A percentile compares a stretch with the other conserved stretches of the same genome.
Evolutionary conservation across 2,797 vertebrate genomes (phyloP).

Genomic region (Carapus acus): DNA sequence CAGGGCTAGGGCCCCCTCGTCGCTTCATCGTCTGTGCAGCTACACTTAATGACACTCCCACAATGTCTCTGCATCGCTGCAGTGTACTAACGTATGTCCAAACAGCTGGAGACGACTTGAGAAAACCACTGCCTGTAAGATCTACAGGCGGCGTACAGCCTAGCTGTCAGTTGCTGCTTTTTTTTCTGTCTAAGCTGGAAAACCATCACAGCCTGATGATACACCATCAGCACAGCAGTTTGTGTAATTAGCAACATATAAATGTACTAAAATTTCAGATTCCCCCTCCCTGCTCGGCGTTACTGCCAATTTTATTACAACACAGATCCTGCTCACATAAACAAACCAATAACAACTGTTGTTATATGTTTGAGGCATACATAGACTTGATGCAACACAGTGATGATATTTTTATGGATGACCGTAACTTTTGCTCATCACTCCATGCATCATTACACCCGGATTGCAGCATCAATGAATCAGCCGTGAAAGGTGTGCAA

Average conservation of each 20-base stretch:
- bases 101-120: conserved; percentile 41
- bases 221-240: conserved; percentile 33
- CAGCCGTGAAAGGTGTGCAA: conserved; percentile 43
- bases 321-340: conserved; percentile 15
- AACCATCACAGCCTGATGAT: conserved; percentile 32
- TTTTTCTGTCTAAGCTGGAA: conserved; percentile 15
- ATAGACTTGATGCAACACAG: conserved; percentile 20
- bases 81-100: conserved; percentile 42
- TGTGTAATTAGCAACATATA: conserved; percentile 44
- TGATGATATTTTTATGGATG: conserved; percentile 33
- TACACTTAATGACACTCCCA: conserved; percentile 4
- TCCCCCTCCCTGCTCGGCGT: conserved; percentile 15
- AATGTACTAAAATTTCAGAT: conserved; percentile 17
- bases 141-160: conserved; percentile 17
- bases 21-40: conserved; percentile 13
- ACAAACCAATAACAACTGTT: conserved; percentile 20
- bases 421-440: conserved; percentile 49
- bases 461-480: conserved; percentile 40
- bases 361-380: conserved; percentile 27
- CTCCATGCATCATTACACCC: conserved; percentile 53
- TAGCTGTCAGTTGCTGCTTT: conserved; percentile 28
- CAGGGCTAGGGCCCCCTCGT: conserved; percentile 31
- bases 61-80: conserved; percentile 23
- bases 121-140: conserved; percentile 32
- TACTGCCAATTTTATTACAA: neutral